Base-by-base conservation (phyloP, 1,140 invertebrate species). In the Coboldia fuscipes region DNA sequence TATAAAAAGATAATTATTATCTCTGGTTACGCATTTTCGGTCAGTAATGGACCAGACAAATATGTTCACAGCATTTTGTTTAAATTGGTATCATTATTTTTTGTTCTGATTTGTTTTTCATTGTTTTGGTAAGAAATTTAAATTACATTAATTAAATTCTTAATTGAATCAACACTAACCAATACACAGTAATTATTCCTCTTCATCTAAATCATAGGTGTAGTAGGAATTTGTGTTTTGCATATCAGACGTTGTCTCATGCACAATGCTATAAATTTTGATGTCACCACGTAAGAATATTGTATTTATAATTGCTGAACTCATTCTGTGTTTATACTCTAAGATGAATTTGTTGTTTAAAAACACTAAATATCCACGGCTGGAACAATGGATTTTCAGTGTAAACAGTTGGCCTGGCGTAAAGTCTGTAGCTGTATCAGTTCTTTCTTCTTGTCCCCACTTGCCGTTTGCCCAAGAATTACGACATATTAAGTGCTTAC, bases 241-340 rank as follows among this genome's bases (percentile, higher is more conserved):
- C n/a, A 8, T n/a, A 24, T 24, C 23, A n/a, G 23, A n/a, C 23
- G 7, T 24, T n/a, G 7, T 13, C 6, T 52, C 44, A 5, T 52
- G 38, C 10, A 43, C 43, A 5, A 55, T 47, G 27, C 47, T 43
- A 41, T 50, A 51, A 5, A 55, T 37, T 30, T 54, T 52, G 6
- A 62, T 40, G 43, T 62, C 60, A 29, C 61, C 61, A 27, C 57
- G 50, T 21, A 63, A 58, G 29, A 58, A 60, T 9, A 62, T 42
- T 9, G 57, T 55, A 39, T 60, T 50, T 10, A 61, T 57, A 9
- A 49, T 37, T 7, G 41, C 36, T 3, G 47, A 42, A 4, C 37
- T 30, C 3, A 45, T 26, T 17, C 48, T 45, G 37, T 54, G 57
- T 22, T 46, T 44, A 39, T 57, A 63, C 39, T 57, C 52, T 1